Evolutionary conservation across 2,888 invertebrate genomes (phyloP), one percentile per base, ranked within the genome.

Genomic region (Tetheella fluctuosa): DNA sequence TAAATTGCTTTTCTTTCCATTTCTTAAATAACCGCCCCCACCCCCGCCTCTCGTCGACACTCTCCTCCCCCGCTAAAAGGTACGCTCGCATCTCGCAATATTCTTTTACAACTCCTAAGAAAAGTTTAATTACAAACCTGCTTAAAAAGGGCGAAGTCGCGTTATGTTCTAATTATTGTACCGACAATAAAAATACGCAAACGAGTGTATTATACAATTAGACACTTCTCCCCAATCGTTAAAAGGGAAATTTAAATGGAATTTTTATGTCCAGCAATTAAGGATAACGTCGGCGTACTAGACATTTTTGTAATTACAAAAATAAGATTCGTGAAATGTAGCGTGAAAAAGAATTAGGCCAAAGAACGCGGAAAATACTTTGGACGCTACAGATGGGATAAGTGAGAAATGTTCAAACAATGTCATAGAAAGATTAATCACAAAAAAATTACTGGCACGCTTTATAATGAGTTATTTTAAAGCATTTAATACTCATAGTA

Each of bases 231-330:
- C 89, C 81, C 79, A 90, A 92, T 92, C 90, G 91, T 92, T 92
- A 93, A 93, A 93, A 93, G 88, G 93, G 91, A 93, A 93, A 93
- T 93, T 93, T 93, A 91, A 93, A 93, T 93, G 93, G 93, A 93
- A 93, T 93, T 93, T 93, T 93, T 93, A 93, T 93, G 93, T 93
- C 88, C 91, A 91, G 91, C 91, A 93, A 92, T 93, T 93, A 93
- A 93, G 93, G 92, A 92, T 91, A 93, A 92, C 89, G 92, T 90
- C 87, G 90, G 85, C 88, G 90, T 90, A 89, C 89, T 91, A 91
- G 92, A 93, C 92, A 91, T 92, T 93, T 92, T 93, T 92, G 92
- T 93, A 93, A 93, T 93, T 93, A 93, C 93, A 91, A 93, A 92
- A 93, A 93, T 93, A 92, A 91, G 93, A 91, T 91, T 92, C 91